Conservation (phyloP, 2,797 vertebrate species). For the Lepus oiostolus region DNA sequence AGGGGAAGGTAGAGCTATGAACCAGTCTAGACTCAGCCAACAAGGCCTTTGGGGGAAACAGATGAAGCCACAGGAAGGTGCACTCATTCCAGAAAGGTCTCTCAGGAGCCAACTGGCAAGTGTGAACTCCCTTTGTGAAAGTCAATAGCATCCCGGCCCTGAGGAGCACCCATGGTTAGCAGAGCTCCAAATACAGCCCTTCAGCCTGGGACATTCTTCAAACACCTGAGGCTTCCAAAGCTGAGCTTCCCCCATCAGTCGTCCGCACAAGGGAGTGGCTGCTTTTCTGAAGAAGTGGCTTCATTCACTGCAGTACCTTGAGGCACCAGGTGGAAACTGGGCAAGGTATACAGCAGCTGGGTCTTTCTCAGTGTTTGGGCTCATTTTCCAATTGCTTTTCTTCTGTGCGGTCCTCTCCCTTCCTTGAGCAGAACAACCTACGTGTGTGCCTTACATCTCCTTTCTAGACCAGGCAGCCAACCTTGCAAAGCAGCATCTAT, state of each 20-base stretch:
- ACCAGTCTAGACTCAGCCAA: not conserved
- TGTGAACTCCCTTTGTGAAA: not conserved
- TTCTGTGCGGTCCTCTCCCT: not conserved
- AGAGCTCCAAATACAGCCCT: not conserved
- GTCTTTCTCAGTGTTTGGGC: not conserved
- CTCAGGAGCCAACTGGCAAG: not conserved
- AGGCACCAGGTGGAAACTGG: conserved; percentile 9
- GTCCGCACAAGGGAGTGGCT: not conserved
- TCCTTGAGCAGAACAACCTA: not conserved
- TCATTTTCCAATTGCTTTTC: not conserved
- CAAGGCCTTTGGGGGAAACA: not conserved
- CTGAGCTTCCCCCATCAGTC: not conserved
- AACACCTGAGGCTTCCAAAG: not conserved
- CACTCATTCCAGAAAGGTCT: not conserved
- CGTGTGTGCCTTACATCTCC: not conserved
- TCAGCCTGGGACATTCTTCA: not conserved
- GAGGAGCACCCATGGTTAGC: not conserved
- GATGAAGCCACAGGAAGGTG: not conserved
- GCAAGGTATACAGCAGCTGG: too few relatives aligned
- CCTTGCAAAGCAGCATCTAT: not conserved
- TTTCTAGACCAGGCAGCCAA: not conserved
- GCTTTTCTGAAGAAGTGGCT: not conserved
- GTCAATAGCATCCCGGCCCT: too few relatives aligned
- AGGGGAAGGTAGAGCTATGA: not conserved
- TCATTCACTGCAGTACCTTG: not conserved